Evolutionary conservation across 2,888 invertebrate genomes (phyloP), one percentile per base, ranked within the genome.

Genomic region (Drosophila lacicola): DNA sequence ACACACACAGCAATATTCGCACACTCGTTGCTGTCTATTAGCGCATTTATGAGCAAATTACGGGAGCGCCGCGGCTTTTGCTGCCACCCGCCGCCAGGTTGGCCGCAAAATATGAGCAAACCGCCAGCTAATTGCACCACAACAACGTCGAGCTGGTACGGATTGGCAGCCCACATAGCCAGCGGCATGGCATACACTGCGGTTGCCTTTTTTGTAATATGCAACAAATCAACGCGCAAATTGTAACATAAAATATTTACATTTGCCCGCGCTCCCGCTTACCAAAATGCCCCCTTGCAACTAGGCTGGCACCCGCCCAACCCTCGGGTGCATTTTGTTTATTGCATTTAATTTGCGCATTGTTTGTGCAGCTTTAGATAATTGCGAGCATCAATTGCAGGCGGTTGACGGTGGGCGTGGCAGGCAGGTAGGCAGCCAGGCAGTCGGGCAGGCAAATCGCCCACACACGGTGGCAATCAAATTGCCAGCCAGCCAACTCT

Each of bases 331-430:
- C 49, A 64, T 64, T 83, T 88, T 69, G 86, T 83, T 83, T 83
- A 88, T 82, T 85, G 83, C 86, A 82, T 86, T 83, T 88, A 85
- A 83, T 83, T 83, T 86, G 83, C 78, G 71, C 83, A 82, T 83
- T 88, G 88, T 83, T 83, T 86, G 87, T 69, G 78, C 71, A 74
- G 80, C 80, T 82, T 82, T 86, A 78, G 83, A 88, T 84, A 84
- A 84, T 84, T 84, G 87, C 84, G 63, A 74, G 89, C 87, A 86
- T 83, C 87, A 88, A 78, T 83, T 78, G 83, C 88, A 54, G 62
- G 55, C 46, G 53, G 37, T 29, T 39, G 49, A 39, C 33, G n/a
- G 62, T 51, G 46, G 51, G 73, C 25, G 37, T 25, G 55, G 49
- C 44, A 14, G 45, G 5, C 3, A 17, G 44, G 36, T 44, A 0